Evolutionary conservation across 1,140 invertebrate genomes (phyloP), one percentile per base, ranked within the genome.

Genomic region (Lamellibrachia luymesi): DNA sequence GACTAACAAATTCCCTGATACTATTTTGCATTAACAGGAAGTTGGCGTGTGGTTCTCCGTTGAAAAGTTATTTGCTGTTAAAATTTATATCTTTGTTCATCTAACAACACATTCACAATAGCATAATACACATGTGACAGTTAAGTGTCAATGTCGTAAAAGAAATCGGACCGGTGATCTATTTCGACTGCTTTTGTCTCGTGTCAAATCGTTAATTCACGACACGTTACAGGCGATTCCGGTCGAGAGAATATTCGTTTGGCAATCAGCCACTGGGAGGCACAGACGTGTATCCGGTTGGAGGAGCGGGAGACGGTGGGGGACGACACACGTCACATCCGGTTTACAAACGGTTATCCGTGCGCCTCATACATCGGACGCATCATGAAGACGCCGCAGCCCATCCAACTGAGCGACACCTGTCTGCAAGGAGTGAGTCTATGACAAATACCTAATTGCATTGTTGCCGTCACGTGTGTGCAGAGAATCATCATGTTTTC

Each of bases 221-320:
- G 49, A 49, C n/a, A 4, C 25, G 49, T 51, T 51, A n/a, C 90
- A 91, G 90, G 27, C 90, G 22, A 25, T 91, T 8, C 90, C 38
- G 49, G 22, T 10, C 49, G 49, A 13, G 90, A 91, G 38, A 51
- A 0, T n/a, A 91, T 91, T 50, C 90, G 90, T 27, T 49, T 13
- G 27, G 92, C 92, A 10, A 13, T 92, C 8, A 27, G 52, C 50
- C 92, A 92, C 52, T 95, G 95, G 95, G 95, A 95, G 94, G 95
- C 95, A 64, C 93, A 93, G 51, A 95, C 95, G 50, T 95, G 95
- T 93, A 92, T 95, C 27, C 56, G 95, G 13, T 95, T 95, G 92
- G 92, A 94, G 13, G 95, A 95, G 93, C 49, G 50, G 50, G n/a
- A n/a, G 38, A 1, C 50, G 38, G 10, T 50, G 17, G 90, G 4